Evolutionary conservation across 2,888 invertebrate genomes (phyloP).

Genomic region (Erannis defoliaria): DNA sequence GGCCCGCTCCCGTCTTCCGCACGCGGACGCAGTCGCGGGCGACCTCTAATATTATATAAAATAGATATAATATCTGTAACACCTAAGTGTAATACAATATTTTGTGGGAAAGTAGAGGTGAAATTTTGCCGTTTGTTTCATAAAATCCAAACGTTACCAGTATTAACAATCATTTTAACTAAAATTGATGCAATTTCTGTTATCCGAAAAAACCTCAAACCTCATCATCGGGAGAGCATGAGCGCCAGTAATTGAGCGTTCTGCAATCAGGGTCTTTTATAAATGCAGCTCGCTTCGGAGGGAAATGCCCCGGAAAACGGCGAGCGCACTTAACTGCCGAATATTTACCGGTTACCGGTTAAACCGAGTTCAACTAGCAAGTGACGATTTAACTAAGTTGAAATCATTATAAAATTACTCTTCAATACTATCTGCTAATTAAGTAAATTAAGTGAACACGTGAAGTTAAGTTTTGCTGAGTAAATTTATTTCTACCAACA

Average conservation of each 20-base stretch:
- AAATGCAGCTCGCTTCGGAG: conserved; percentile 32
- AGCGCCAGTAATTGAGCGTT: conserved; percentile 30
- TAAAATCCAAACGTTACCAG: no score
- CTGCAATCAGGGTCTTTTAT: conserved; percentile 41
- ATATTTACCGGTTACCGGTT: conserved; percentile 35
- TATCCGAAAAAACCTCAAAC: conserved; percentile 6
- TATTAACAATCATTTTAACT: no score
- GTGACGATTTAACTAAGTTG: conserved; percentile 16
- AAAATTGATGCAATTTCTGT: neutral
- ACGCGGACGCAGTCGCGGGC: no score
- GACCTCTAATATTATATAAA: no score
- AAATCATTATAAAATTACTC: conserved; percentile 6
- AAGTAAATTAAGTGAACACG: no score
- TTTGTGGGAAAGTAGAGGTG: no score
- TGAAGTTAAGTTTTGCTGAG: neutral
- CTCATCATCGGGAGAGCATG: conserved; percentile 24
- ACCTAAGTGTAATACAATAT: no score
- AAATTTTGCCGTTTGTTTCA: no score
- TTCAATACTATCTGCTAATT: no score
- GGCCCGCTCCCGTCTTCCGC: no score
- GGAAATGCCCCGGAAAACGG: conserved; percentile 34
- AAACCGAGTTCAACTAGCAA: conserved; percentile 13
- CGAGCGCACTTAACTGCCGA: conserved; percentile 31
- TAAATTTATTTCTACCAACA: no score
- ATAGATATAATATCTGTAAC: no score